These are phyloP conservation scores for Chaunax sp. DNA, from an alignment of 2,797 vertebrate genomes.

Conservation along the genomic window DNA sequence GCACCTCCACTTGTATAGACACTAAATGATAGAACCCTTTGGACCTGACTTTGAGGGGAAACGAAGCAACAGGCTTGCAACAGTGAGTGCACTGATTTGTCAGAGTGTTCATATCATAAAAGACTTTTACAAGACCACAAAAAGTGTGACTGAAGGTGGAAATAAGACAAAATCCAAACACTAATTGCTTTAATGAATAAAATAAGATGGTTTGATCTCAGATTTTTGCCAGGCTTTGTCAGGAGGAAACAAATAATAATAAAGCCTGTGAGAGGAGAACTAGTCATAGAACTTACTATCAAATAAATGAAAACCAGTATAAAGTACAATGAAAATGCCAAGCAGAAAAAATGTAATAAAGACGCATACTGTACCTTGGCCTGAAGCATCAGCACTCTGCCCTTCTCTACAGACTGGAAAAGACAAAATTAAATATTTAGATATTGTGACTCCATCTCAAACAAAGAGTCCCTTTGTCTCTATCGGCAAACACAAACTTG, in stretches of 20 bases:
- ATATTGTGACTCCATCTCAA: constrained; percentile 16
- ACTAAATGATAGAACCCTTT: too few species aligned
- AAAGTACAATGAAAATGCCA: not conserved
- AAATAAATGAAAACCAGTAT: not conserved
- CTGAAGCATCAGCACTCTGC: constrained; percentile 92
- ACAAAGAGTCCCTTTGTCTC: not conserved
- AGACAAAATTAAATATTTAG: constrained; percentile 39
- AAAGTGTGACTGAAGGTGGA: too few species aligned
- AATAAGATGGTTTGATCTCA: not conserved
- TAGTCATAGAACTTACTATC: not conserved
- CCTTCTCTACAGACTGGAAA: constrained; percentile 89
- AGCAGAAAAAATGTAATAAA: not conserved
- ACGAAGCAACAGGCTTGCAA: too few species aligned
- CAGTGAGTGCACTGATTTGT: too few species aligned
- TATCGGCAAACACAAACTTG: constrained; percentile 46
- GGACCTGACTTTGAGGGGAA: too few species aligned
- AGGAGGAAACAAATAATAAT: not conserved
- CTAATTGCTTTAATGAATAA: not conserved
- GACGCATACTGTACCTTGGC: constrained; percentile 88
- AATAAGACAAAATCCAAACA: not conserved
- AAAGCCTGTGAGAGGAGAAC: not conserved
- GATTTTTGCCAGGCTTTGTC: not conserved
- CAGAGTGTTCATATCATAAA: too few species aligned
- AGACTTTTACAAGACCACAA: too few species aligned
- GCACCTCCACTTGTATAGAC: too few species aligned